Conservation (phyloP, 1,140 invertebrate species). For the Sipha flava region DNA sequence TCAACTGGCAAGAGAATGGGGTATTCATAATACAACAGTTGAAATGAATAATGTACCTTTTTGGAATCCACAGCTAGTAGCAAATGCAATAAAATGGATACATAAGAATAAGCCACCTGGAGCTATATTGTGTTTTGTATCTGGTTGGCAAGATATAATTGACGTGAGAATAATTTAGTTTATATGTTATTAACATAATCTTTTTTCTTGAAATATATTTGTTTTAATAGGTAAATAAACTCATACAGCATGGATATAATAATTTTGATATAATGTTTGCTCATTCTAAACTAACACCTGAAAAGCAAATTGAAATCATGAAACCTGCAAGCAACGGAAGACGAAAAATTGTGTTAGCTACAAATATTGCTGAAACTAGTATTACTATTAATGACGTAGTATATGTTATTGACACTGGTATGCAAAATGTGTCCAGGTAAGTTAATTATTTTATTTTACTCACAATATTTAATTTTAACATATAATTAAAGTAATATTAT, state of each 20-base stretch:
- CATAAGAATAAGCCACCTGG: slow-evolving; percentile 24
- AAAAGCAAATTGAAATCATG: slow-evolving; percentile 34
- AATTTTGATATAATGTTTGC: slow-evolving; percentile 28
- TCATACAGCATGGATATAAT: background rate
- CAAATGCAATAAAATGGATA: slow-evolving; percentile 28
- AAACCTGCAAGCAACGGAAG: slow-evolving; percentile 14
- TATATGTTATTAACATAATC: background rate
- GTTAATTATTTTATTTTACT: background rate
- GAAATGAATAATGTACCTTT: background rate
- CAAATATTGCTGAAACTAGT: slow-evolving; percentile 74
- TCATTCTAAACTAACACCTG: slow-evolving; percentile 34
- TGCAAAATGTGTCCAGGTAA: slow-evolving; percentile 35
- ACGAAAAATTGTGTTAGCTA: slow-evolving; percentile 58
- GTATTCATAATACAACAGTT: background rate
- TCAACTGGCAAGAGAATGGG: background rate
- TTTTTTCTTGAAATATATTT: background rate
- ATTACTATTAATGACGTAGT: slow-evolving; percentile 87
- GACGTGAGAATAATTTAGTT: background rate
- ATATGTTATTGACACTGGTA: slow-evolving; percentile 63
- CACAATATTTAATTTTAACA: background rate
- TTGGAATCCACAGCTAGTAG: background rate
- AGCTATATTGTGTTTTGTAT: slow-evolving; percentile 35
- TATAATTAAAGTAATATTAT: too few species aligned
- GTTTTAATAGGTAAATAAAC: background rate
- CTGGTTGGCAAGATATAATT: slow-evolving; percentile 35